Evolutionary conservation across 2,888 invertebrate species (phyloP).

Genomic region (Apamea crenata): DNA sequence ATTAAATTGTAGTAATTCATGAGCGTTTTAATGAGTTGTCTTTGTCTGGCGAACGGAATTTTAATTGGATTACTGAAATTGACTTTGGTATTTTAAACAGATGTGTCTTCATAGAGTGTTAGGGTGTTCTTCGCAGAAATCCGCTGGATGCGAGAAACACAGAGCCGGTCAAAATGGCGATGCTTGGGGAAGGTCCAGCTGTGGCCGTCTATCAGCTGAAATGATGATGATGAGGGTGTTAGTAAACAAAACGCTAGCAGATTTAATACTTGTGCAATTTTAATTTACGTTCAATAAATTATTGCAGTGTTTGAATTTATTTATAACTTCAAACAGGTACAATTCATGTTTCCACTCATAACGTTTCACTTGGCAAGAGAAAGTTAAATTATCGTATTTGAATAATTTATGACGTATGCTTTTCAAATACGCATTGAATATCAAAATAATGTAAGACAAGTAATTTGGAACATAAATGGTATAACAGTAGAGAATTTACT

Average conservation of each 20-base stretch:
- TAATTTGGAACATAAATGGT: constrained; percentile 12
- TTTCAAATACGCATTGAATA: constrained; percentile 33
- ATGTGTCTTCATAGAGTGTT: not conserved
- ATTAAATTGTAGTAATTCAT: constrained; percentile 49
- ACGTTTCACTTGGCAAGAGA: constrained; percentile 41
- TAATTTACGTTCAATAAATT: constrained; percentile 2
- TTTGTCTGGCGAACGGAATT: constrained; percentile 46
- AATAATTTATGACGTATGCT: constrained; percentile 32
- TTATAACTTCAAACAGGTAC: constrained; percentile 12
- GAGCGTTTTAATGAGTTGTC: constrained; percentile 25
- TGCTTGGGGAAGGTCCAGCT: not conserved
- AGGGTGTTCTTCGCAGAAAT: not conserved
- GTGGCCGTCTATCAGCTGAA: not conserved
- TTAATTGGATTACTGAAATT: constrained; percentile 36
- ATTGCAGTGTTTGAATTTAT: not conserved
- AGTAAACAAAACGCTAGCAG: not conserved
- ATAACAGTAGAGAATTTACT: constrained; percentile 11
- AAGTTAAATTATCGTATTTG: constrained; percentile 40
- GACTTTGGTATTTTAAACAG: constrained; percentile 1
- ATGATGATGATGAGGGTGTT: not conserved
- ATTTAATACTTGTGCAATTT: constrained; percentile 12
- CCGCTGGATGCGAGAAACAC: not conserved
- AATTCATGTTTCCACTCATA: constrained; percentile 29
- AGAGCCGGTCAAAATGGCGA: not conserved
- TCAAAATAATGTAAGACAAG: constrained; percentile 23